Conservation (phyloP, 2,888 invertebrate species). For the Tupiocoris notatus region DNA sequence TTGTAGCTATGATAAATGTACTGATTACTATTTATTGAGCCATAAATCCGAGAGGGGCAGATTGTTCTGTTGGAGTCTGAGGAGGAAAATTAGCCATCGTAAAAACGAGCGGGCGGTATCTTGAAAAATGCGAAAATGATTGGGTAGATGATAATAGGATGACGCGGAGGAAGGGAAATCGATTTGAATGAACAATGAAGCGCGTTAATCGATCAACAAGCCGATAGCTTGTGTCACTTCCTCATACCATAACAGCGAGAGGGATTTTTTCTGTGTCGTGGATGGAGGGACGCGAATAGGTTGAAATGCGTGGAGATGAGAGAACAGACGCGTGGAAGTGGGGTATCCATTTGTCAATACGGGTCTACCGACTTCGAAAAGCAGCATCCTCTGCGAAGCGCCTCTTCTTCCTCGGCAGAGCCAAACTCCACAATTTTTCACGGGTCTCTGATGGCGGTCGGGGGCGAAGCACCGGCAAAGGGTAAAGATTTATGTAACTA, state of each 20-base stretch:
- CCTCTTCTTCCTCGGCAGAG: too few relatives aligned
- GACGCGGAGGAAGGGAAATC: not conserved
- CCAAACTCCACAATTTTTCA: not conserved
- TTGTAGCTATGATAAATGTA: not conserved
- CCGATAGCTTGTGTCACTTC: not conserved
- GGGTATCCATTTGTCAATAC: constrained; percentile 34
- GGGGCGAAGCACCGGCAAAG: constrained; percentile 2
- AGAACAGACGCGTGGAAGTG: constrained; percentile 1
- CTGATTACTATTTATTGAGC: not conserved
- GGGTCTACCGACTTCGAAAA: constrained; percentile 9
- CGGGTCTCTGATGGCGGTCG: not conserved
- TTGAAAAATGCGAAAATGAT: not conserved
- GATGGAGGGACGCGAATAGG: not conserved
- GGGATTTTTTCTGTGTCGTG: not conserved
- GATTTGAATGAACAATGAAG: not conserved
- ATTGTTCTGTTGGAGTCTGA: not conserved
- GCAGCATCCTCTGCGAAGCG: not conserved
- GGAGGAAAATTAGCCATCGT: not conserved
- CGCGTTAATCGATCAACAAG: not conserved
- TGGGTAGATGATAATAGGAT: not conserved
- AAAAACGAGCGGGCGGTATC: not conserved
- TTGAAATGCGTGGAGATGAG: not conserved
- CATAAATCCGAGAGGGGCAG: not conserved
- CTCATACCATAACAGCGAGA: not conserved
- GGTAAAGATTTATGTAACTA: constrained; percentile 27